Base-by-base conservation (phyloP, 2,888 invertebrate genomes). In the Chironomus riparius region DNA sequence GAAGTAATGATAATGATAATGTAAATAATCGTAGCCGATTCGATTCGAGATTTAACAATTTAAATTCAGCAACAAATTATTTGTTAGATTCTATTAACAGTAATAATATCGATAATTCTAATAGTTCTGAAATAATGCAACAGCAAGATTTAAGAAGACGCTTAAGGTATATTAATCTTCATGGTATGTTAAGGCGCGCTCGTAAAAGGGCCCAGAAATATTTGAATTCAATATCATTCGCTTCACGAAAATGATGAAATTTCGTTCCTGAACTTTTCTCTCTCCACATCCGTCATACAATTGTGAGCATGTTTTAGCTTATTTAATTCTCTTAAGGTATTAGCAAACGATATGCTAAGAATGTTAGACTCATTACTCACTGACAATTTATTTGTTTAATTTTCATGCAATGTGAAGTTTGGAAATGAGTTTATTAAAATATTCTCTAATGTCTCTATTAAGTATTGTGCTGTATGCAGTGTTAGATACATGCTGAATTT, bases 151-250 rank as follows among this genome's bases (percentile, higher is more conserved):
- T 69, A 48, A 48, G 76, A 56, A 12, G 76, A 50, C 76, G 76
- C 48, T 69, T 68, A 76, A 15, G 76, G 15, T 76, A 76, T 69
- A 69, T 69, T 61, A 76, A 76, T 56, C 48, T 76, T 15, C 76
- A 72, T 77, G 77, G 73, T 50, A 62, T 77, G 21, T 21, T 76
- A n/a, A 75, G 77, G 77, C 80, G 80, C 77, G 83, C 84, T 76
- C 82, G 84, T 78, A 84, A 82, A 79, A 82, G 84, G 77, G 84
- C 84, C 78, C 82, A 83, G 79, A 84, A 84, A 80, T 84, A 76
- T 48, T 68, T 76, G 21, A 76, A 28, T 76, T 56, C 69, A 28
- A 21, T 69, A 38, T 68, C 74, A 28, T 68, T 74, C 38, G 72
- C 72, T 21, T 62, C 72, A 50, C 61, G 62, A 62, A 73, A 73